Percentiles rank a stretch among this genome's conserved stretches.
phyloP scores from a whole-genome alignment of 2,797 vertebrate genomes.

The Varecia variegata region DNA sequence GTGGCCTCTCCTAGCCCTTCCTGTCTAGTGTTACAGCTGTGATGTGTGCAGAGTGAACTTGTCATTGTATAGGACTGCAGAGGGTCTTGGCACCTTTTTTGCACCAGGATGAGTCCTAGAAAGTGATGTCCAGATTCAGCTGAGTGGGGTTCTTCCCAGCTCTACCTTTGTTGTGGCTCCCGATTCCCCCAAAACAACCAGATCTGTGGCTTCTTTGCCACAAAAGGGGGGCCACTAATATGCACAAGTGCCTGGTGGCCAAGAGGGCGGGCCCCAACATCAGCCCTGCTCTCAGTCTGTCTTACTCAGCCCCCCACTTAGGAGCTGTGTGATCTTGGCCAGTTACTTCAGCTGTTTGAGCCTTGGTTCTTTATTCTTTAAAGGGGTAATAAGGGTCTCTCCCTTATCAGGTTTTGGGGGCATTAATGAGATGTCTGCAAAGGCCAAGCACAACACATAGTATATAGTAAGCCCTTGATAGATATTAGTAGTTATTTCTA shows the following conservation, averaged over 20 bases:
- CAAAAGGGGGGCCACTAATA: background rate
- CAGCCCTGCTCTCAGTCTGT: background rate
- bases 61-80: fast-evolving
- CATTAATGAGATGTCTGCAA: background rate
- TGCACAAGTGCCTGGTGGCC: background rate
- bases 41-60: fast-evolving
- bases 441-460: background rate
- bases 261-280: background rate
- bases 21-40: background rate
- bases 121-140: background rate
- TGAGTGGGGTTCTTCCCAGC: background rate
- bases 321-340: background rate
- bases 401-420: too few relatives aligned
- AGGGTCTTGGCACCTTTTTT: background rate
- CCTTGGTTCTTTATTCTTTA: background rate
- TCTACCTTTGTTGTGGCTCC: background rate
- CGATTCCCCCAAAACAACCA: background rate
- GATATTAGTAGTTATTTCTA: background rate
- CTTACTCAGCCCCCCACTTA: background rate
- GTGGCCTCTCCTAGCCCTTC: too few relatives aligned
- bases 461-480: background rate
- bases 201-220: background rate
- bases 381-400: background rate
- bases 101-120: background rate
- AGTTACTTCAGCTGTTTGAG: background rate